Base-by-base conservation (phyloP, 2,797 vertebrate species). In the Vultur gryphus region DNA sequence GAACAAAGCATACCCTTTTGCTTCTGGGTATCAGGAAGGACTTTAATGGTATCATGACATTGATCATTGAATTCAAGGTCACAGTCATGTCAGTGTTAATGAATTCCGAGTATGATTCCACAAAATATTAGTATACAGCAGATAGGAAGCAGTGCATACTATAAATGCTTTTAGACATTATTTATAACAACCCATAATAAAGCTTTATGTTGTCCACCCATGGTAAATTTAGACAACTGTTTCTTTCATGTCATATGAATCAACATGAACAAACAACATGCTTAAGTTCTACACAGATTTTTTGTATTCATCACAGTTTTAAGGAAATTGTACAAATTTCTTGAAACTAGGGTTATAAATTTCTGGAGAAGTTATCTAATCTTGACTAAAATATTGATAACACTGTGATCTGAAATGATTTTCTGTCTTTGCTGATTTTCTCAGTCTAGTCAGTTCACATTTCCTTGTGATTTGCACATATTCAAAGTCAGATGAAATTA, bases 401-500 rank as follows among this genome's bases (percentile, higher is more conserved):
- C 93, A 64, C 93, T 94, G 94, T 95, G 95, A 97, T 99, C 98
- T 98, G 97, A 98, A 99, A 98, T 98, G 97, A 98, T 99, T 98
- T 98, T 97, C 97, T 98, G 97, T 98, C 97, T 98, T 98, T 97
- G 95, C 93, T 95, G 93, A 95, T 98, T 97, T 98, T 98, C 95
- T 97, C 94, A 83, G 93, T 69, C 96, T 97, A 97, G 98, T 98
- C 98, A 98, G 97, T 98, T 98, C 97, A 97, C 96, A 96, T 98
- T 98, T 98, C 91, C 90, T 97, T 98, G 97, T 98, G 98, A 99
- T 99, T 98, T 98, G 94, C 97, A 98, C 98, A 98, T 97, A 98
- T 98, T 99, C 98, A 96, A 97, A 99, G 99, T 99, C 99, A 98
- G 97, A 99, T 98, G 98, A 99, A 99, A 99, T 99, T 99, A 99